Evolutionary conservation across 2,113 vertebrate genomes (phyloP), one percentile per base, ranked within the genome.

Genomic region (Malurus alboscapulatus): DNA sequence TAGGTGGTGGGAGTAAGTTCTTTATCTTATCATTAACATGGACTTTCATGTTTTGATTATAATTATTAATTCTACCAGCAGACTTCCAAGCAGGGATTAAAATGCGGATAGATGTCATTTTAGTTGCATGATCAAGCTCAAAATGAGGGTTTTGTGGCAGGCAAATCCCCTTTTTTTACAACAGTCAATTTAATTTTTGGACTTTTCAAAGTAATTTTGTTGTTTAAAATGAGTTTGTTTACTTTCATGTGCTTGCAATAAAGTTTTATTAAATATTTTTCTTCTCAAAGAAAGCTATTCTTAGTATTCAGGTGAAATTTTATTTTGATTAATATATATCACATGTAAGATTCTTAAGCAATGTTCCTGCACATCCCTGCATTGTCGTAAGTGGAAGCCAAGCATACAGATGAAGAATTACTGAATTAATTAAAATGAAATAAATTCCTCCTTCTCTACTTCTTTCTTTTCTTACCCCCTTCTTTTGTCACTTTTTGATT

Each of bases 11-110:
- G 92, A 97, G 65, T 96, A 95, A 94, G 20, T 96, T 96, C 73
- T 96, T 97, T 96, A 97, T 97, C 95, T 97, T 95, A 96, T 98
- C 96, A 97, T 97, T 98, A 96, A 87, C 74, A 94, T 92, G 24
- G 95, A 93, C 92, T 96, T 97, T 93, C 92, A 84, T 92, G 92
- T 95, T 97, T 97, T 94, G 87, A 96, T 97, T 92, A 92, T 94
- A 93, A 96, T 97, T 96, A 97, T 95, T 96, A 97, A 96, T 97
- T 97, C 93, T 95, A 76, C 84, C 79, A 93, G 77, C 55, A 92
- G 85, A 86, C 42, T 97, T 96, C 92, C 27, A 12, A 40, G 40
- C 74, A 95, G 83, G 32, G 59, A 96, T 97, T 96, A 96, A 78
- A 88, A 97, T 96, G 83, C 63, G 86, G 92, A 94, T 83, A 93